Evolutionary conservation across 92 coral and sea anemone species (phyloP).

Genomic region (Montipora capitata): DNA sequence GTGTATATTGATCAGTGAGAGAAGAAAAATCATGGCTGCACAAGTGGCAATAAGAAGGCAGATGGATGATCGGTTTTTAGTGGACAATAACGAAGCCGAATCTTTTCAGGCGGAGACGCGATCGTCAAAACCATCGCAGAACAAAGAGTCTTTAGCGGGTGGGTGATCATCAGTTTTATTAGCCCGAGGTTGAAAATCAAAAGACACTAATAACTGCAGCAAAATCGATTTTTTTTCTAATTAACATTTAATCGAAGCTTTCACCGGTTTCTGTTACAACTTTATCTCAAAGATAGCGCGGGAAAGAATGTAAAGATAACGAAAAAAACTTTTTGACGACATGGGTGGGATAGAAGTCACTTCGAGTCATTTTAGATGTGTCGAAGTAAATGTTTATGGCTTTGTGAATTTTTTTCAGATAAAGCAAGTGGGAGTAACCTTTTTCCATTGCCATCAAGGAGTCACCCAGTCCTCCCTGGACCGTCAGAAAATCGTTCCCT

Average conservation of each 20-base stretch:
- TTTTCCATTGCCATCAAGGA: background rate
- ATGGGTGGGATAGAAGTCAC: background rate
- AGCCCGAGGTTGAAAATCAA: background rate
- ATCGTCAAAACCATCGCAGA: background rate
- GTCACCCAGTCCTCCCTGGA: conserved; percentile 29
- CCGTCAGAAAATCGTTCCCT: background rate
- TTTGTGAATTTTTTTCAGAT: background rate
- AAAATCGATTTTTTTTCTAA: too few relatives aligned
- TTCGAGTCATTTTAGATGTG: background rate
- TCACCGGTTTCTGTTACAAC: too few relatives aligned
- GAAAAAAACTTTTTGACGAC: too few relatives aligned
- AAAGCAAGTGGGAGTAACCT: background rate
- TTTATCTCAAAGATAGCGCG: too few relatives aligned
- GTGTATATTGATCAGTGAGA: conserved; percentile 72
- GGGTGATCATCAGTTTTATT: background rate
- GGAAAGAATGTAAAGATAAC: too few relatives aligned
- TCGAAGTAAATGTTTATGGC: background rate
- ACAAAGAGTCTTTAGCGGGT: conserved; percentile 8
- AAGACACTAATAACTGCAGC: background rate
- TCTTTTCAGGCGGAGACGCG: background rate
- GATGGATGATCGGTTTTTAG: conserved; percentile 38
- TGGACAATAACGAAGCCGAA: background rate
- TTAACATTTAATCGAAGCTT: too few relatives aligned
- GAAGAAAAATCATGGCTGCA: conserved; percentile 82
- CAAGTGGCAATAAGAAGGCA: conserved; percentile 79